phyloP scores from a whole-genome alignment of 2,888 invertebrate genomes.

The Acrocyrtus sp. region DNA sequence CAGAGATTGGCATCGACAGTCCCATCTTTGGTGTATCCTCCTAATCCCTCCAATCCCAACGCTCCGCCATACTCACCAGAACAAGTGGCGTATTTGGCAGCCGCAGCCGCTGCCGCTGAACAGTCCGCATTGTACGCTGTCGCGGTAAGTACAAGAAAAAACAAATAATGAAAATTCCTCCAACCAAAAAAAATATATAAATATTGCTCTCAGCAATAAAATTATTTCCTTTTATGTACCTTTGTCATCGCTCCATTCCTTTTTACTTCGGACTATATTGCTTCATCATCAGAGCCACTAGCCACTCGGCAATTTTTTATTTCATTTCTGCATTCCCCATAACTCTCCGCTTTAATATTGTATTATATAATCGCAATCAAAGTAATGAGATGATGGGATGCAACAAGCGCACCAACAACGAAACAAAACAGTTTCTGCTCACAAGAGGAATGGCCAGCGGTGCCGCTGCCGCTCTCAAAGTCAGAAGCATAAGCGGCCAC shows the following conservation, averaged over 20 bases:
- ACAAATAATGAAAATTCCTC: background rate
- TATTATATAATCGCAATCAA: background rate
- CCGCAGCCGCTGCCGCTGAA: slow-evolving; percentile 62
- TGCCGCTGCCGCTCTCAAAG: slow-evolving; percentile 26
- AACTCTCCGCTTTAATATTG: slow-evolving; percentile 5
- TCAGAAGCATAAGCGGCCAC: background rate
- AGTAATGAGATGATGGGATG: too few relatives aligned
- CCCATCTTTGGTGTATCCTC: slow-evolving; percentile 63
- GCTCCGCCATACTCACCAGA: slow-evolving; percentile 62
- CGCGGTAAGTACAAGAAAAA: slow-evolving; percentile 59
- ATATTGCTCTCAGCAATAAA: too few relatives aligned
- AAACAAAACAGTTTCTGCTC: too few relatives aligned
- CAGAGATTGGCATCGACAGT: slow-evolving; percentile 65
- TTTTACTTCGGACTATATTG: too few relatives aligned
- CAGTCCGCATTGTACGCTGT: slow-evolving; percentile 64
- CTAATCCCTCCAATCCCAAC: slow-evolving; percentile 58
- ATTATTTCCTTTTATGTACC: background rate
- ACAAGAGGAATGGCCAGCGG: slow-evolving; percentile 34
- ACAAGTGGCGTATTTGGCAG: slow-evolving; percentile 63
- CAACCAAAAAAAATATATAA: too few relatives aligned
- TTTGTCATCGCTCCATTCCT: background rate
- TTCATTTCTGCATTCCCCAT: background rate
- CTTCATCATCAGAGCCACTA: too few relatives aligned
- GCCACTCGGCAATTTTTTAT: too few relatives aligned
- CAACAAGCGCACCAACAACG: too few relatives aligned